Evolutionary conservation across 2,113 vertebrate species (phyloP).

Genomic region (Chelonoidis abingdonii): DNA sequence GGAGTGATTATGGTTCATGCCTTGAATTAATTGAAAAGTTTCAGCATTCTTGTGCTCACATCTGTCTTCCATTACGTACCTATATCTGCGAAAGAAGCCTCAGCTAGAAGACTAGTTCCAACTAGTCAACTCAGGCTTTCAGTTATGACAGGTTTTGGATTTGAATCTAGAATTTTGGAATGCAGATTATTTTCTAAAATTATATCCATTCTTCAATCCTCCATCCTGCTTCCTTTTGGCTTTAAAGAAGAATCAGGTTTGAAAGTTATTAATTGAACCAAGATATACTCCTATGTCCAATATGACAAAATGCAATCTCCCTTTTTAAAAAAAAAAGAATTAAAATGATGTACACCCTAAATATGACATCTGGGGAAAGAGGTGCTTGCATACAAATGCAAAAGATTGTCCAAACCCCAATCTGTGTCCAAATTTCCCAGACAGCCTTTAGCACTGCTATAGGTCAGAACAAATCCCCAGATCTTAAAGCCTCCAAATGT

Average conservation of each 20-base stretch:
- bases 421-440: neutral
- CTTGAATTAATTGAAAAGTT: no score
- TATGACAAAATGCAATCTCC: no score
- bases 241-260: no score
- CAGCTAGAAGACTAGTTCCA: no score
- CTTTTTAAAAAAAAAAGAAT: no score
- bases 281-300: no score
- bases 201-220: neutral
- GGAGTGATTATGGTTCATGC: neutral
- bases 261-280: no score
- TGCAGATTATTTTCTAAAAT: fast-evolving
- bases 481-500: neutral
- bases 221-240: no score
- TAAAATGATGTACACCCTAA: neutral
- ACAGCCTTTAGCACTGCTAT: neutral
- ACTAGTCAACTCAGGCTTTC: neutral
- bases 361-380: neutral
- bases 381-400: neutral
- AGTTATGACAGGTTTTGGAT: neutral
- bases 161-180: neutral
- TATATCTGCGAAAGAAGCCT: no score
- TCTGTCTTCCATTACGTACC: no score
- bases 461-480: neutral
- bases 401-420: fast-evolving
- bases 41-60: no score